Base-by-base conservation (phyloP, 1,140 invertebrate genomes). In the Elysia chlorotica region DNA sequence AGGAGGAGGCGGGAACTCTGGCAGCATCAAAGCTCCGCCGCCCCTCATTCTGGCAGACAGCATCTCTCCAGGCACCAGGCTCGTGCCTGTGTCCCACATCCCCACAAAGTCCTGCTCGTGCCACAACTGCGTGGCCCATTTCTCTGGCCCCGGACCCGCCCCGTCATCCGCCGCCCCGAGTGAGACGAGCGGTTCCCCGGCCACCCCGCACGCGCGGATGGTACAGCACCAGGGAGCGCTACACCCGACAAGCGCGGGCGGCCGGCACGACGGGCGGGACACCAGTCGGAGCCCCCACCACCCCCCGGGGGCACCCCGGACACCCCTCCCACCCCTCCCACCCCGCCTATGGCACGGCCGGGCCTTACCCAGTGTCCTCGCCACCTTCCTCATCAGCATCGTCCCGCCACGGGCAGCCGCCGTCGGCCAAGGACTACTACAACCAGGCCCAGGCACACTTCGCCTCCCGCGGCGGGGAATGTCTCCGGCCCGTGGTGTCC, bases 51-150 rank as follows among this genome's bases (percentile, higher is more conserved):
- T 76, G 53, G 65, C 68, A 30, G 48, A 65, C 35, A 0, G 56
- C 38, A 37, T 66, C 33, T 28, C 23, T 31, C 6, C 5, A 4
- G 19, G 65, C n/a, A n/a, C n/a, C n/a, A 2, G 57, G 23, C 19
- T 62, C 0, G 30, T 71, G 0, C 57, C 56, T 1, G 69, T 61
- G 2, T 65, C 53, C 5, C 74, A 75, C 74, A 66, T 36, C 4
- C 74, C 69, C 2, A 53, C 74, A 36, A 61, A 65, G 30, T 72
- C 74, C 0, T 75, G 74, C 65, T 33, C 35, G 21, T 75, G 74
- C 35, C n/a, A 65, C 28, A 67, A 25, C 31, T 75, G 74, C 31
- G 28, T 61, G 3, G 23, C 57, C 30, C 54, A 68, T 57, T 75
- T 62, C 36, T 63, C 68, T 10, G 31, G 62, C 25, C n/a, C 48